A percentile compares a stretch with the other conserved stretches of the same genome.
phyloP scores from a whole-genome alignment of 2,797 vertebrate genomes.

The Pelochelys cantorii region DNA sequence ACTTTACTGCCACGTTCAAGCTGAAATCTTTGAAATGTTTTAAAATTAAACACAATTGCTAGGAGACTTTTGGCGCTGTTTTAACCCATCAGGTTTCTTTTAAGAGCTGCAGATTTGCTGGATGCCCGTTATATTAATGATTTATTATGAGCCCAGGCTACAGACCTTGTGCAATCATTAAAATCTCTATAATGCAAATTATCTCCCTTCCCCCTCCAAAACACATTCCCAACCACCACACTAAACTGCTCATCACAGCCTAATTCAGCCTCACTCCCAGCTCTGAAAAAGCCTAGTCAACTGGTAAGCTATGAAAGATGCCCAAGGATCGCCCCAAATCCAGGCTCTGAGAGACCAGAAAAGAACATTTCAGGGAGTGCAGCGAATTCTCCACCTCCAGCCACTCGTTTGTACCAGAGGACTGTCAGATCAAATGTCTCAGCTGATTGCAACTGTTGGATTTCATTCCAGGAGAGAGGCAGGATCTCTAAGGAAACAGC shows the following conservation, averaged over 20 bases:
- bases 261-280: constrained; percentile 40
- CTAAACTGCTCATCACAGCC: constrained; percentile 48
- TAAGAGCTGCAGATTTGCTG: neutral
- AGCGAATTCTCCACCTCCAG: constrained; percentile 13
- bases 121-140: neutral
- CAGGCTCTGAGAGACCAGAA: neutral
- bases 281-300: neutral
- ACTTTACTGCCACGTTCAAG: neutral
- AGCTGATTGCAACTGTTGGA: neutral
- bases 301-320: neutral
- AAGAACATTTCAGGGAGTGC: neutral
- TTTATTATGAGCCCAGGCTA: neutral
- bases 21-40: neutral
- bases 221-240: neutral
- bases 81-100: neutral
- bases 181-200: neutral
- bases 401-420: neutral
- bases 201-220: constrained; percentile 46
- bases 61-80: neutral
- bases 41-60: neutral
- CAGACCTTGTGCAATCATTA: neutral
- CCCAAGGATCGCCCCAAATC: neutral
- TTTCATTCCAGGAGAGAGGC: neutral
- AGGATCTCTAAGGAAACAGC: neutral
- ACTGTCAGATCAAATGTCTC: neutral